Base-by-base conservation (phyloP, 2,113 vertebrate genomes). In the Piprites chloris region DNA sequence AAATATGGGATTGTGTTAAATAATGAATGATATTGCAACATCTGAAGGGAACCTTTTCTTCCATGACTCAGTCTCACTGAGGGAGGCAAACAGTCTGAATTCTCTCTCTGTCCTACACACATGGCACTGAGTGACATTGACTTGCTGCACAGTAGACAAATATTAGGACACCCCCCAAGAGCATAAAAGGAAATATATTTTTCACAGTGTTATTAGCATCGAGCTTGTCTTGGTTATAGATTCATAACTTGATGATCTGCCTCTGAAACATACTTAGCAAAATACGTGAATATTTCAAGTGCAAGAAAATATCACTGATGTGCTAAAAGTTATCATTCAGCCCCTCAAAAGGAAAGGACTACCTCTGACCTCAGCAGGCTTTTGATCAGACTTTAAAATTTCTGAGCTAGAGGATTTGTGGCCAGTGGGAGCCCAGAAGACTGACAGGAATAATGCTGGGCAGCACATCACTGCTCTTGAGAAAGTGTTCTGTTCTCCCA, bases 11-110 rank as follows among this genome's bases (percentile, higher is more conserved):
- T 13, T 5, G 4, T 77, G 18, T 61, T 94, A 76, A 93, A 79
- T 52, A 86, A 85, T 76, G 68, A 93, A 75, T 85, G 63, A 79
- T 56, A 84, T 30, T 78, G 58, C 32, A 84, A 65, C 35, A 86
- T 33, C 69, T 55, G 55, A n/a, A 84, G 79, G 69, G 66, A 88
- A 71, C 16, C 24, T 92, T 89, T 78, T 42, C 17, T 88, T 88
- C 56, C 37, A 47, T 72, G 56, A 75, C 46, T 88, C 72, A 58
- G 24, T 49, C 56, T 93, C 41, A 61, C 41, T 33, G 37, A 81
- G 44, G 32, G 37, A 91, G 32, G 53, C n/a, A 72, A 92, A 65
- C 20, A 63, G 44, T 44, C 35, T 78, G 68, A 74, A 59, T 71
- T 53, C 13, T 63, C 47, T 93, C 50, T 71, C 5, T 52, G 67